Evolutionary conservation across 2,797 vertebrate genomes (phyloP).

Genomic region (Cynopterus sphinx): DNA sequence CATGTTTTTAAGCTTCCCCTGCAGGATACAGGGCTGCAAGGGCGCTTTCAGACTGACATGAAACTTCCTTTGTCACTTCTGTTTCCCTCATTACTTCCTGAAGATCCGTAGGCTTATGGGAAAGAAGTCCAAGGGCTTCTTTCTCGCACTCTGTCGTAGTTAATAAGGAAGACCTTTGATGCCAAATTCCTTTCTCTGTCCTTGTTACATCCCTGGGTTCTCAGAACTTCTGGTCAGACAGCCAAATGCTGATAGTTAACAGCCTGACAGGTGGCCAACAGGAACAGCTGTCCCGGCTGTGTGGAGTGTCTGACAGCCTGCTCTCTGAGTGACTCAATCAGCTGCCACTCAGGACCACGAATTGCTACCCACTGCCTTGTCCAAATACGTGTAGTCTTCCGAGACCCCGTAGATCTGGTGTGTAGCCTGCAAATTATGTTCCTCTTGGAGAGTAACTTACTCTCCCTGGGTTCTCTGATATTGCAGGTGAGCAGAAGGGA

Average conservation of each 20-base stretch:
- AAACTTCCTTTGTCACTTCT: neutral
- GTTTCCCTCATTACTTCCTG: neutral
- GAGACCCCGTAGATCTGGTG: neutral
- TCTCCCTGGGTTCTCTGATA: neutral
- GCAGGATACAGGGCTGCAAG: accelerated
- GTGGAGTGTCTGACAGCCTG: neutral
- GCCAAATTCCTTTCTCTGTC: neutral
- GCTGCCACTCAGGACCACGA: neutral
- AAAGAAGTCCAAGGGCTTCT: neutral
- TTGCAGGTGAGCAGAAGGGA: neutral
- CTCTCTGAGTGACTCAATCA: too few species aligned
- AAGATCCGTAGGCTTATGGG: neutral
- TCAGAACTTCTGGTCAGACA: neutral
- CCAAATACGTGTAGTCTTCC: neutral
- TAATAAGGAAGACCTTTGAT: neutral
- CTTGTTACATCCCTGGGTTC: neutral
- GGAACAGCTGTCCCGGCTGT: neutral
- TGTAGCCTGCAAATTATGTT: neutral
- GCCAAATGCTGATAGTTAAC: neutral
- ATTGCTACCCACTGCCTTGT: neutral
- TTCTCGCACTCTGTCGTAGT: neutral
- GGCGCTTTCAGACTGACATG: neutral
- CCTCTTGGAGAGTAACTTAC: neutral
- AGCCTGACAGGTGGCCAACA: neutral
- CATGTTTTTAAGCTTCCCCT: neutral